Base-by-base conservation (phyloP, 2,888 invertebrate genomes). In the Macrosoma leucophasiata region DNA sequence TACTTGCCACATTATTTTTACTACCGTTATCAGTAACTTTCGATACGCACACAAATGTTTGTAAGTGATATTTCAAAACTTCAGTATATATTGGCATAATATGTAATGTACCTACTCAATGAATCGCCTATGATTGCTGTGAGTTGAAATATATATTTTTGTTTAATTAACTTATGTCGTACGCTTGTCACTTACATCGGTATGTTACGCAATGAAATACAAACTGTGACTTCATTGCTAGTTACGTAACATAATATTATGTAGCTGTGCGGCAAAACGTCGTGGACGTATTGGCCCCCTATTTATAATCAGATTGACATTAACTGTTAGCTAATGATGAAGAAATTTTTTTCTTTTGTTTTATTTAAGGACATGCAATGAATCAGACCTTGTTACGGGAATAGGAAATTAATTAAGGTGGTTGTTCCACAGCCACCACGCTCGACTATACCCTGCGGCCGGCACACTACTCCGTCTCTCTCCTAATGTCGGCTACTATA, bases 161-260 rank as follows among this genome's bases (percentile, higher is more conserved):
- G n/a, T n/a, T n/a, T n/a, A n/a, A n/a, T n/a, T n/a, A n/a, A n/a
- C n/a, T n/a, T n/a, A n/a, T n/a, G n/a, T n/a, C n/a, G n/a, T 23
- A 29, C 56, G 58, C 63, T 63, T 43, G 49, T 69, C 53, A 55
- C 67, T 64, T 53, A 50, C 48, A 45, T 52, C 55, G 44, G 38
- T 26, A 33, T 36, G 40, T 74, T 75, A 67, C 51, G 50, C 67
- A 73, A 76, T 41, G 48, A 47, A 61, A 62, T 55, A 56, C 62
- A 62, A 66, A 66, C 66, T 66, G 52, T 59, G 62, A 63, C 66
- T 72, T 60, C 58, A 59, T 62, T 62, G 55, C 44, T 40, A 38
- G 48, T 74, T 73, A 73, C 58, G 55, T 69, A 75, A 76, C 53
- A 22, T 31, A 38, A 56, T 59, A 64, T 66, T 69, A 66, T 64